phyloP scores from a whole-genome alignment of 2,113 vertebrate genomes.

The Apus apus region DNA sequence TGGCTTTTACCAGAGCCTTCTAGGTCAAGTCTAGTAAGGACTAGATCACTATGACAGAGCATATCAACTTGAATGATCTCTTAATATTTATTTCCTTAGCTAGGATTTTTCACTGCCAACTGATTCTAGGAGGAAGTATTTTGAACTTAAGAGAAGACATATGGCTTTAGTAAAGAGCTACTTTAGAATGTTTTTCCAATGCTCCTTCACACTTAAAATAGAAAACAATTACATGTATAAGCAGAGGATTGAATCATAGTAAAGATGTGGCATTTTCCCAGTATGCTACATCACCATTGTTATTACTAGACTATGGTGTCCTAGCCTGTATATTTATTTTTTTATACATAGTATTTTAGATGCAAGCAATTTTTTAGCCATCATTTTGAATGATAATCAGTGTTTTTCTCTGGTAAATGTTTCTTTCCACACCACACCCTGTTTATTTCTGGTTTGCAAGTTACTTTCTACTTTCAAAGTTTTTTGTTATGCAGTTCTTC shows the following conservation, averaged over 20 bases:
- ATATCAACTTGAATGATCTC: neutral
- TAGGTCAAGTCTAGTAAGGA: neutral
- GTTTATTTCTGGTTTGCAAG: neutral
- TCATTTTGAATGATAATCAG: neutral
- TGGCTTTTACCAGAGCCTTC: neutral
- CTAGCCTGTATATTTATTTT: neutral
- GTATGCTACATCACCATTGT: neutral
- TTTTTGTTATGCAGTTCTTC: neutral
- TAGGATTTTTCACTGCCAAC: neutral
- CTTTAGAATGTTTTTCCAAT: neutral
- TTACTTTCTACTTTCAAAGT: neutral
- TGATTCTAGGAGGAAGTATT: neutral
- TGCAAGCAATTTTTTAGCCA: neutral
- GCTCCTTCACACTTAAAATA: neutral
- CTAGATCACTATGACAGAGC: neutral
- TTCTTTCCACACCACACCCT: neutral
- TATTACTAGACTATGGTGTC: neutral
- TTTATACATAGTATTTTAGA: neutral
- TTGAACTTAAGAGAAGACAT: neutral
- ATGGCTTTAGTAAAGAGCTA: neutral
- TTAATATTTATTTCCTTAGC: neutral
- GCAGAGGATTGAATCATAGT: neutral
- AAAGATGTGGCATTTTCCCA: neutral
- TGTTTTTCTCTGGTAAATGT: neutral
- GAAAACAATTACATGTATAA: neutral